A percentile compares a stretch with the other conserved stretches of the same genome.
phyloP scores from a whole-genome alignment of 2,113 vertebrate genomes.

The Muscicapa adusta region DNA sequence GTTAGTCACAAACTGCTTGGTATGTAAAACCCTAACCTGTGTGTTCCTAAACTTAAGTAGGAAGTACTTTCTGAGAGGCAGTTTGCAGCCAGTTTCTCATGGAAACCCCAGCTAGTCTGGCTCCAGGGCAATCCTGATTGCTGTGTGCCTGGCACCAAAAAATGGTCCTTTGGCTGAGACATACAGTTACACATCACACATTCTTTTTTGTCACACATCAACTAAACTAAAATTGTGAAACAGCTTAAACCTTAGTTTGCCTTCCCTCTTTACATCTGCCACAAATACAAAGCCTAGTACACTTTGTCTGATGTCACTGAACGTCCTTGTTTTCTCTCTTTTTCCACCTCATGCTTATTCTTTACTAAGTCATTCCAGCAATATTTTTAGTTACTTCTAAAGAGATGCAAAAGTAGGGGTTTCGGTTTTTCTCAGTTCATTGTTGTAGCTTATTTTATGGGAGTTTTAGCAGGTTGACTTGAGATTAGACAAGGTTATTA shows the following conservation, averaged over 20 bases:
- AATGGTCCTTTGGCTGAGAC: background rate
- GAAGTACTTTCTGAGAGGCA: background rate
- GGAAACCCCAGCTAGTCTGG: background rate
- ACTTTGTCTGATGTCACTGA: background rate
- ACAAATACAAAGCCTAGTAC: background rate
- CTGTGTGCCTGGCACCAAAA: too few relatives aligned
- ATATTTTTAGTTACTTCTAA: background rate
- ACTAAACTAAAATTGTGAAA: background rate
- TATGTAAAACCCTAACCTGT: background rate
- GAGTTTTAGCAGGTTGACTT: background rate
- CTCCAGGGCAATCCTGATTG: background rate
- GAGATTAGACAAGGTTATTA: background rate
- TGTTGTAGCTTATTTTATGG: background rate
- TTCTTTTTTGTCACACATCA: background rate
- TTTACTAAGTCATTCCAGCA: background rate
- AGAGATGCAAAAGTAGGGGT: background rate
- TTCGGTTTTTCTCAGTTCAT: background rate
- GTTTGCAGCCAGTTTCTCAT: background rate
- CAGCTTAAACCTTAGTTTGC: background rate
- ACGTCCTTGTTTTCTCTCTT: background rate
- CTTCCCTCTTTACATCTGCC: background rate
- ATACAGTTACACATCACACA: background rate
- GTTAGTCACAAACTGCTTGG: fast-evolving
- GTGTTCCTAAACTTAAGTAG: background rate
- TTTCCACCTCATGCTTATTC: background rate